Evolutionary conservation across 1,140 invertebrate species (phyloP).

Genomic region (Leguminivora glycinivorella): DNA sequence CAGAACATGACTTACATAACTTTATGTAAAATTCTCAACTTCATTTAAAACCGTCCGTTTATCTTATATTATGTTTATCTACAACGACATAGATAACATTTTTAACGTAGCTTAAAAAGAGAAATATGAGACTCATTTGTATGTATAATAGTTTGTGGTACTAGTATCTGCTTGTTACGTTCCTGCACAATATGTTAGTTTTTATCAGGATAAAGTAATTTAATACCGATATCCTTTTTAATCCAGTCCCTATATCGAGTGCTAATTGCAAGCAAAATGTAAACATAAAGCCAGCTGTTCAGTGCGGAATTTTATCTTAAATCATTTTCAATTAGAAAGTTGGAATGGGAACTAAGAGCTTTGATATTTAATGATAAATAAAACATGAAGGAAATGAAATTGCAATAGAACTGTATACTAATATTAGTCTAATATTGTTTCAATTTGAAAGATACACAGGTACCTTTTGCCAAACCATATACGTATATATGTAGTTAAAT

Average conservation of each 20-base stretch:
- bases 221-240: constrained; percentile 51
- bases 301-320: constrained; percentile 30
- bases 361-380: neutral
- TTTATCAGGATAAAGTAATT: constrained; percentile 31
- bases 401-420: too few relatives aligned
- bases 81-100: too few relatives aligned
- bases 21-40: too few relatives aligned
- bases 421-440: too few relatives aligned
- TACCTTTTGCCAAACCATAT: too few relatives aligned
- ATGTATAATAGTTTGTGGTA: neutral
- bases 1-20: too few relatives aligned
- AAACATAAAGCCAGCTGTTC: constrained; percentile 42
- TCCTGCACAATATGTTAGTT: neutral
- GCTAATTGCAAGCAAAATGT: constrained; percentile 61
- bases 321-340: neutral
- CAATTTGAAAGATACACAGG: too few relatives aligned
- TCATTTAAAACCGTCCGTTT: too few relatives aligned
- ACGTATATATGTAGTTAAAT: too few relatives aligned
- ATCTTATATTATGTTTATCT: too few relatives aligned
- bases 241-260: constrained; percentile 53
- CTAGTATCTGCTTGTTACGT: neutral
- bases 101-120: too few relatives aligned
- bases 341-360: neutral
- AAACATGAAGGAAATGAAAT: neutral
- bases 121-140: too few relatives aligned